phyloP scores from a whole-genome alignment of 2,113 vertebrate genomes.

The Bubalus kerabau region DNA sequence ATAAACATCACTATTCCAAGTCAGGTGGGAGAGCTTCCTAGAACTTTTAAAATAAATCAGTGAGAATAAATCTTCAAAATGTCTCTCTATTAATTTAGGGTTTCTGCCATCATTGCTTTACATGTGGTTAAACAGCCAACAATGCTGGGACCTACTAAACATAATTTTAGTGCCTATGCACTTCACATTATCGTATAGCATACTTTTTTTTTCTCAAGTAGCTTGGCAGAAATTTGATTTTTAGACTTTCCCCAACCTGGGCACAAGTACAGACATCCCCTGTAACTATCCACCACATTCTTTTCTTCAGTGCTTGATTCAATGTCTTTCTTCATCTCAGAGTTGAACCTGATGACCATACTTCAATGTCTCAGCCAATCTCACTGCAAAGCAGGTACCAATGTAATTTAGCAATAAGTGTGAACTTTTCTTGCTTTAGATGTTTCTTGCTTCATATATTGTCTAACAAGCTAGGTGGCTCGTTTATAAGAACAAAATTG shows the following conservation, averaged over 20 bases:
- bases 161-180: not conserved
- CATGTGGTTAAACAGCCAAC: not conserved
- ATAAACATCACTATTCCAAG: not conserved
- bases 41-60: not conserved
- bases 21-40: not conserved
- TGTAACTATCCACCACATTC: not conserved
- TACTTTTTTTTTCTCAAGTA: not conserved
- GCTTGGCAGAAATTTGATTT: not conserved
- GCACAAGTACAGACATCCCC: not conserved
- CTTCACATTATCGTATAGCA: not conserved
- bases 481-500: not conserved
- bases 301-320: not conserved
- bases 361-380: not conserved
- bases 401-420: not conserved
- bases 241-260: not conserved
- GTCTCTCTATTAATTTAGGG: not conserved
- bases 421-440: not conserved
- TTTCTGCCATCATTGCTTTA: not conserved
- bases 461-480: not conserved
- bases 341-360: not conserved
- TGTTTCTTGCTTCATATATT: not conserved
- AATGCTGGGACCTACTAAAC: not conserved
- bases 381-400: not conserved
- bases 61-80: not conserved
- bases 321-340: not conserved